A percentile compares a stretch with the other conserved stretches of the same genome.
Evolutionary conservation across 2,113 vertebrate species (phyloP).

Genomic region (Caloenas nicobarica): DNA sequence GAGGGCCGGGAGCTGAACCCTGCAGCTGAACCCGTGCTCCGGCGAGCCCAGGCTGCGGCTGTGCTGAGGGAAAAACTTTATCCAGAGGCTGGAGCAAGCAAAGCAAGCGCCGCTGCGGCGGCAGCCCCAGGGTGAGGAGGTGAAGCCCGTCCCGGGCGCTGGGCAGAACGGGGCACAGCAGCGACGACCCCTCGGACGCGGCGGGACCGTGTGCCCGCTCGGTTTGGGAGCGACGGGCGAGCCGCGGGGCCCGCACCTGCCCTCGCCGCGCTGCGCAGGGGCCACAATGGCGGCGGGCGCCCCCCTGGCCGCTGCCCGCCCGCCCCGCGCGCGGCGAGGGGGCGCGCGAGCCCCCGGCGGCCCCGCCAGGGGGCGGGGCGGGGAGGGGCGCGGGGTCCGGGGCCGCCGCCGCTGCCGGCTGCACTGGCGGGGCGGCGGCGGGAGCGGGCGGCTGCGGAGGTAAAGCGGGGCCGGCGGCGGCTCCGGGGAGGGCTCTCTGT

Average conservation of each 20-base stretch:
- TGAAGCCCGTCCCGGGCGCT: neutral
- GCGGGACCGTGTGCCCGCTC: neutral
- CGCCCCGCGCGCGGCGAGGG: neutral
- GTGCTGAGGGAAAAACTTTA: neutral
- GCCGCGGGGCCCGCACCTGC: neutral
- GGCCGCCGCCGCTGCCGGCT: neutral
- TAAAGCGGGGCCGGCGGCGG: neutral
- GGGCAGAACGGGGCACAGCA: rapidly evolving
- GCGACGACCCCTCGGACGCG: rapidly evolving
- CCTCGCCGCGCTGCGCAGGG: rapidly evolving
- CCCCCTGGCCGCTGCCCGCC: neutral
- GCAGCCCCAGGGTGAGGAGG: neutral
- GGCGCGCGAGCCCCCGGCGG: neutral
- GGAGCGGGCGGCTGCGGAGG: neutral
- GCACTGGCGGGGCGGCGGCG: constrained; percentile 7
- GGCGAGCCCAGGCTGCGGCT: rapidly evolving
- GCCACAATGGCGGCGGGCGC: too few species aligned
- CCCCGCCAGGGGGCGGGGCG: neutral
- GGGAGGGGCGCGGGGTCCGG: neutral
- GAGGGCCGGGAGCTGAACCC: neutral
- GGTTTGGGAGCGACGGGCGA: neutral
- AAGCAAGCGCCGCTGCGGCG: neutral
- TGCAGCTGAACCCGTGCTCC: neutral
- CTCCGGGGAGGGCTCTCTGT: neutral
- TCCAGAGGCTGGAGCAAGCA: neutral